Conservation (phyloP, 2,888 invertebrate genomes). For the Gisinianus flammeolus region DNA sequence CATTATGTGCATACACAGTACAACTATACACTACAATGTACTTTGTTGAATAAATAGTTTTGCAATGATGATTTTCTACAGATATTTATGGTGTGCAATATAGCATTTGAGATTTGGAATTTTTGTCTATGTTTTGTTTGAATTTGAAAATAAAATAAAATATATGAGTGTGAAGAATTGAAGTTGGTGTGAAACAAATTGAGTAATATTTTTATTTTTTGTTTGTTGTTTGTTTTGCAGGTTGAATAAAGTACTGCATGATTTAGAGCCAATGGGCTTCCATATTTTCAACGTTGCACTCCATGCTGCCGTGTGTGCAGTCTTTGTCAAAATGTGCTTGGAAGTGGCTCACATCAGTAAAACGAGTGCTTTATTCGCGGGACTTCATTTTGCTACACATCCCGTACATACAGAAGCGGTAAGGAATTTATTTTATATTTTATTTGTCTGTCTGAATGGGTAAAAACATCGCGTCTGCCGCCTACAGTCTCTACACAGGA, state of each 20-base stretch:
- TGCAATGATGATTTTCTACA: neutral
- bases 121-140: too few relatives aligned
- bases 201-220: constrained; percentile 4
- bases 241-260: constrained; percentile 75
- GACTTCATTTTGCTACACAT: constrained; percentile 81
- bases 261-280: constrained; percentile 77
- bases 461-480: too few relatives aligned
- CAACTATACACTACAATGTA: neutral
- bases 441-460: too few relatives aligned
- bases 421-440: constrained; percentile 65
- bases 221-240: constrained; percentile 63
- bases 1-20: neutral
- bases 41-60: neutral
- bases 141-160: too few relatives aligned
- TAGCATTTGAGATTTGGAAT: too few relatives aligned
- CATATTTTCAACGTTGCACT: constrained; percentile 79
- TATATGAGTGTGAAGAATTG: neutral
- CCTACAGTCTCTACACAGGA: too few relatives aligned
- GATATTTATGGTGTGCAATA: too few relatives aligned
- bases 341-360: constrained; percentile 73
- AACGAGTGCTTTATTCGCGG: constrained; percentile 74
- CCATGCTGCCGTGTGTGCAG: constrained; percentile 75
- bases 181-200: neutral
- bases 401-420: constrained; percentile 91
- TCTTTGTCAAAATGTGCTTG: constrained; percentile 73